Evolutionary conservation across 2,113 vertebrate genomes (phyloP).

Genomic region (Tragelaphus imberbis): DNA sequence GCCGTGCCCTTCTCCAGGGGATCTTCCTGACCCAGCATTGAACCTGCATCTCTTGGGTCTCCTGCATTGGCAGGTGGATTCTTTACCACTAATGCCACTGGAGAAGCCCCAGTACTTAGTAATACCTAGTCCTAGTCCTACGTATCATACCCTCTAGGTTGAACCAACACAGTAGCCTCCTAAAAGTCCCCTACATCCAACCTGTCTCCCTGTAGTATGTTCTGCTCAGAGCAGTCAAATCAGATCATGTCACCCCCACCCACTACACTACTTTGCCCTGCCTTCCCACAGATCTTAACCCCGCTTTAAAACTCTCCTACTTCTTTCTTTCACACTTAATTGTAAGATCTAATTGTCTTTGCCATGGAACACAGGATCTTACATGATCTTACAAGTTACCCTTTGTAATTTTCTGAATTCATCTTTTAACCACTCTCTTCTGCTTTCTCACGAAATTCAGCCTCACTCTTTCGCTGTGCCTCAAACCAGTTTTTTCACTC

Average conservation of each 20-base stretch:
- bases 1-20: accelerated
- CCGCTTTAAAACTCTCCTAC: not conserved
- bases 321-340: not conserved
- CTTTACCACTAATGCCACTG: not conserved
- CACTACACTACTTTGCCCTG: not conserved
- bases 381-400: not conserved
- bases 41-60: not conserved
- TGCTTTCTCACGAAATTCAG: not conserved
- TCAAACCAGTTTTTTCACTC: not conserved
- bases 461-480: not conserved
- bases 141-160: not conserved
- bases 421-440: not conserved
- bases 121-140: not conserved
- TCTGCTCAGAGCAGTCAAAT: not conserved
- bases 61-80: not conserved
- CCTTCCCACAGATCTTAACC: not conserved
- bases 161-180: not conserved
- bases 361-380: not conserved
- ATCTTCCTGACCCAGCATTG: not conserved
- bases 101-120: not conserved
- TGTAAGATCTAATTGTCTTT: not conserved
- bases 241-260: not conserved
- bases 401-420: not conserved
- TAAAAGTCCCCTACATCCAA: not conserved
- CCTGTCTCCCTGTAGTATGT: not conserved